phyloP scores from a whole-genome alignment of 2,888 invertebrate genomes.

The Spisula subtruncata region DNA sequence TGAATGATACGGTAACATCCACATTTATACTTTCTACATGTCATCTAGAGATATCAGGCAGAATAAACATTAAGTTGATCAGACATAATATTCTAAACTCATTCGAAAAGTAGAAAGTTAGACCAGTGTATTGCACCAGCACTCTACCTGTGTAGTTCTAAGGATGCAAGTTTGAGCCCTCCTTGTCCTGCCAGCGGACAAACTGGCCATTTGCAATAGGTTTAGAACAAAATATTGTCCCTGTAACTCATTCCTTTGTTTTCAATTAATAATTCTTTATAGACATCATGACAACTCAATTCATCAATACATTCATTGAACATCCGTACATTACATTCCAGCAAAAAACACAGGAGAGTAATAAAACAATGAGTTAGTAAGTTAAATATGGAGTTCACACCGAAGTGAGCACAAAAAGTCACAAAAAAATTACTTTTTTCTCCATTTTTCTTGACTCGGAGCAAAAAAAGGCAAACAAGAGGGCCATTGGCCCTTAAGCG shows the following conservation, averaged over 20 bases:
- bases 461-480: background rate
- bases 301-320: background rate
- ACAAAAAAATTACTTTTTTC: background rate
- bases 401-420: background rate
- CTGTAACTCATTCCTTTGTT: too few species aligned
- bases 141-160: too few species aligned
- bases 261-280: too few species aligned
- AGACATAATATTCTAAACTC: too few species aligned
- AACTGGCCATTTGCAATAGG: too few species aligned
- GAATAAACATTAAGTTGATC: too few species aligned
- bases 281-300: background rate
- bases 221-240: too few species aligned
- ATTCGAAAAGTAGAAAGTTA: too few species aligned
- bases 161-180: too few species aligned
- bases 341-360: background rate
- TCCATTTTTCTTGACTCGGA: background rate
- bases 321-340: background rate
- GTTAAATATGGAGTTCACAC: slow-evolving; percentile 15
- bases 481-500: too few species aligned
- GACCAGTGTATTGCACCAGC: too few species aligned
- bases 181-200: too few species aligned
- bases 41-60: slow-evolving; percentile 46
- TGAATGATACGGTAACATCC: slow-evolving; percentile 55
- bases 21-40: slow-evolving; percentile 48
- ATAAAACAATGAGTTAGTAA: background rate